phyloP scores from a whole-genome alignment of 2,113 vertebrate genomes.

The Pampusana beccarii region DNA sequence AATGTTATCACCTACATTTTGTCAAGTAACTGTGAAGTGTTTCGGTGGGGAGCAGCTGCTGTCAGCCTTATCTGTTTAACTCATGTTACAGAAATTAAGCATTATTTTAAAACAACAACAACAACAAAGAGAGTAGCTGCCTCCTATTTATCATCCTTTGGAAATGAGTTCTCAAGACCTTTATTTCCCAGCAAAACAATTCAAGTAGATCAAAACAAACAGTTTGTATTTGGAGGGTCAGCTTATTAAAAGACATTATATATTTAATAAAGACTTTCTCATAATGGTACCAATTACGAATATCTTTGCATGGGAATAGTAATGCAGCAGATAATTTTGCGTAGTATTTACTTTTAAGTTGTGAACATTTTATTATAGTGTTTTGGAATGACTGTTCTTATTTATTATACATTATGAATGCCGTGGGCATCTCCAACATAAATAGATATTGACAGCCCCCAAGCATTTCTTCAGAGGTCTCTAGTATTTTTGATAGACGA shows the following conservation, averaged over 20 bases:
- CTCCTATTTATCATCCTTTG: conserved; percentile 27
- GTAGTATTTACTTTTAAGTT: conserved; percentile 64
- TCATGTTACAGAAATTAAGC: conserved; percentile 29
- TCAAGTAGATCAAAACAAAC: conserved; percentile 36
- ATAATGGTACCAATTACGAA: conserved; percentile 36
- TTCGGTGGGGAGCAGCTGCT: conserved; percentile 48
- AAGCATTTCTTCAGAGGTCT: conserved; percentile 43
- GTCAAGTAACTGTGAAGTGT: conserved; percentile 45
- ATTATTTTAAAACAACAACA: conserved; percentile 43
- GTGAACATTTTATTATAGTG: conserved; percentile 50
- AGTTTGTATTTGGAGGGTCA: conserved; percentile 30
- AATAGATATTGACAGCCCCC: conserved; percentile 40
- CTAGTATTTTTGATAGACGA: conserved; percentile 23
- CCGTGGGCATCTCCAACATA: neutral
- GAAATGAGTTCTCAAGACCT: conserved; percentile 33
- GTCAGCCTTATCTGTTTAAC: conserved; percentile 54
- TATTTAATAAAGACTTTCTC: conserved; percentile 48
- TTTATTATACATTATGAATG: conserved; percentile 52
- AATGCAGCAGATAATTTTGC: conserved; percentile 20
- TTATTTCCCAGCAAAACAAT: conserved; percentile 37
- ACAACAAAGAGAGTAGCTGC: neutral
- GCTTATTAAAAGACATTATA: conserved; percentile 52
- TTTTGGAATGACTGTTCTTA: conserved; percentile 40
- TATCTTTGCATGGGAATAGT: conserved; percentile 8
- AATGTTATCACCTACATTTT: conserved; percentile 49